phyloP scores from a whole-genome alignment of 2,113 vertebrate genomes.

The Ptychochromis oligacanthus region DNA sequence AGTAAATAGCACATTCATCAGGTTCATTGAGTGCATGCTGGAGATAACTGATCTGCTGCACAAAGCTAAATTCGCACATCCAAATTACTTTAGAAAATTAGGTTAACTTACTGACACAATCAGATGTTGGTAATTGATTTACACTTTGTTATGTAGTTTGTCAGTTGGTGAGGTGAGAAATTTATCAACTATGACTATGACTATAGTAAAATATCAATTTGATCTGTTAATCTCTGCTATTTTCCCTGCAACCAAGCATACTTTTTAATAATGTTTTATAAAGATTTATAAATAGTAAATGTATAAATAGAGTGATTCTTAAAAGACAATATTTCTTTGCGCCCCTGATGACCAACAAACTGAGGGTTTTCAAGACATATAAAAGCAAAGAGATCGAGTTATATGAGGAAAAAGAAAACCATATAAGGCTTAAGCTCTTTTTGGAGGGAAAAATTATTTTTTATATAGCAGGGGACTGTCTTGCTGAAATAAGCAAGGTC shows the following conservation, averaged over 20 bases:
- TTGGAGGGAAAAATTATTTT: not conserved
- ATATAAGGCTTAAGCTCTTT: not conserved
- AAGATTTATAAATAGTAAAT: not conserved
- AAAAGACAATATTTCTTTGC: not conserved
- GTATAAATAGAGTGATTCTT: not conserved
- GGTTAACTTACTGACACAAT: not conserved
- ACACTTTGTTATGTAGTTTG: not conserved
- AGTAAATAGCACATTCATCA: slow-evolving; percentile 75
- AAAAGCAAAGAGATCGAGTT: not conserved
- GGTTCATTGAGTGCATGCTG: slow-evolving; percentile 66
- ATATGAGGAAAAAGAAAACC: not conserved
- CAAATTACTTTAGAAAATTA: slow-evolving; percentile 3
- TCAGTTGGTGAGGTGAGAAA: not conserved
- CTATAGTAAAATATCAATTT: too few relatives aligned
- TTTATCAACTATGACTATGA: not conserved
- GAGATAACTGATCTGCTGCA: slow-evolving; percentile 51
- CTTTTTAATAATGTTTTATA: not conserved
- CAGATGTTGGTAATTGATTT: not conserved
- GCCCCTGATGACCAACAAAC: not conserved
- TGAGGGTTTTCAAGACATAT: not conserved
- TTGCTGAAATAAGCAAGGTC: too few relatives aligned
- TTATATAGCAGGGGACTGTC: too few relatives aligned
- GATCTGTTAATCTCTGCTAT: not conserved
- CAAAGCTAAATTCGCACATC: slow-evolving; percentile 34
- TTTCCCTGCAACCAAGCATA: not conserved